Evolutionary conservation across 2,797 vertebrate genomes (phyloP).

Genomic region (Sebastes wilsoni): DNA sequence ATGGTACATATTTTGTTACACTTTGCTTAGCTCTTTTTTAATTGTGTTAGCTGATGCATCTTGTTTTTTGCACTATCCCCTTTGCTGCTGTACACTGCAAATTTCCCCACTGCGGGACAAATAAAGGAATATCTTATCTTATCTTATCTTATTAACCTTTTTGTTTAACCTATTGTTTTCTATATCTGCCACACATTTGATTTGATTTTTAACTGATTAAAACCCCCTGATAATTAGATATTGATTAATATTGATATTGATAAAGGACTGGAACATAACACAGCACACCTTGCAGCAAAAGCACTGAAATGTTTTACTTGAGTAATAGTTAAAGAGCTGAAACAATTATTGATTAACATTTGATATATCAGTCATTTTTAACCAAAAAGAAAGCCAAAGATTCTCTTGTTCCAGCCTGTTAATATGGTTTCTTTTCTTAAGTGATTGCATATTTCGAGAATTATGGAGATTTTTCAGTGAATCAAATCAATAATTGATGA

Average conservation of each 20-base stretch:
- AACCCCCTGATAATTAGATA: not conserved
- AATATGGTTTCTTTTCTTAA: not conserved
- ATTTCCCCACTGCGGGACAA: too few relatives aligned
- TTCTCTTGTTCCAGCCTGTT: not conserved
- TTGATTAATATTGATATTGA: not conserved
- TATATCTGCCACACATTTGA: not conserved
- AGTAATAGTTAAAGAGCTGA: not conserved
- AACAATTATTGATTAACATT: too few relatives aligned
- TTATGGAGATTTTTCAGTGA: not conserved
- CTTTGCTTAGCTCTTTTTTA: too few relatives aligned
- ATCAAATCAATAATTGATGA: not conserved
- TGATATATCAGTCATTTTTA: not conserved
- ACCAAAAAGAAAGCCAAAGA: not conserved
- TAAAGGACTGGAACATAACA: not conserved
- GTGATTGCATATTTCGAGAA: not conserved
- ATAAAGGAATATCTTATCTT: too few relatives aligned
- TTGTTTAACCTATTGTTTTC: not conserved
- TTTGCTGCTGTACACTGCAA: too few relatives aligned
- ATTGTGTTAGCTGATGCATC: too few relatives aligned
- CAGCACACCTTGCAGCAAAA: not conserved
- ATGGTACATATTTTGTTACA: too few relatives aligned
- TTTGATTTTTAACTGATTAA: not conserved
- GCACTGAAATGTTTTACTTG: not conserved
- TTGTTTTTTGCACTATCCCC: too few relatives aligned
- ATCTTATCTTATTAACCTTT: not conserved